Evolutionary conservation across 2,797 vertebrate genomes (phyloP), one percentile per base, ranked within the genome.

Genomic region (Staurois parvus): DNA sequence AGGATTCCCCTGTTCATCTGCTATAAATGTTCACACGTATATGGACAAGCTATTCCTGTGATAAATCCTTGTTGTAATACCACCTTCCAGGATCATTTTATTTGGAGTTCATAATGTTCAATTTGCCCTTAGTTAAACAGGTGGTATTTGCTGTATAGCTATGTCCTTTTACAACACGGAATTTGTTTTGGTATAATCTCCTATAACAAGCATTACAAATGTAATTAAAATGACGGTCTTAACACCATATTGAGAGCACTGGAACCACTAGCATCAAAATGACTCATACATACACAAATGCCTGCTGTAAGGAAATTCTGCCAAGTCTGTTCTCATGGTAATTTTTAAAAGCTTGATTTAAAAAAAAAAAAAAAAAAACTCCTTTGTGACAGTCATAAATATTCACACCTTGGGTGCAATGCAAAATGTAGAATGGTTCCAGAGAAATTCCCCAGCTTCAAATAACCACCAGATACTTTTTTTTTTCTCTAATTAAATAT

Each of bases 401-500:
- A 70, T 70, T 80, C 78, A 56, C 78, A 80, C 42, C 66, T 56
- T 56, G 56, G 64, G 64, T 29, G 29, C 66, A 66, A 17, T 34
- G 45, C 29, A 37, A 79, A 70, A 69, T 34, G 78, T 29, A 29
- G 52, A 59, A 59, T 59, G 21, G 52, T 24, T 32, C 32, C 2
- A 21, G 66, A 19, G 40, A 80, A 70, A 80, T 34, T 15, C 78
- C 67, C 48, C 17, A 21, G 45, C 67, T 80, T 80, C 67, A 80
- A 52, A 79, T 70, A 48, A 69, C 28, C 32, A 19, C 70, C 45
- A 80, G 42, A 56, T 80, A 52, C 69, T 13, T 37, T 80, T 56
- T 80, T 56, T 79, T 69, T 70, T 56, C 42, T 32, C 29, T 32
- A 80, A 80, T 70, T 45, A 79, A 69, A 69, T 70, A 80, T 80